Evolutionary conservation across 2,797 vertebrate species (phyloP), one percentile per base, ranked within the genome.

Genomic region (Pseudotriccus pelzelni): DNA sequence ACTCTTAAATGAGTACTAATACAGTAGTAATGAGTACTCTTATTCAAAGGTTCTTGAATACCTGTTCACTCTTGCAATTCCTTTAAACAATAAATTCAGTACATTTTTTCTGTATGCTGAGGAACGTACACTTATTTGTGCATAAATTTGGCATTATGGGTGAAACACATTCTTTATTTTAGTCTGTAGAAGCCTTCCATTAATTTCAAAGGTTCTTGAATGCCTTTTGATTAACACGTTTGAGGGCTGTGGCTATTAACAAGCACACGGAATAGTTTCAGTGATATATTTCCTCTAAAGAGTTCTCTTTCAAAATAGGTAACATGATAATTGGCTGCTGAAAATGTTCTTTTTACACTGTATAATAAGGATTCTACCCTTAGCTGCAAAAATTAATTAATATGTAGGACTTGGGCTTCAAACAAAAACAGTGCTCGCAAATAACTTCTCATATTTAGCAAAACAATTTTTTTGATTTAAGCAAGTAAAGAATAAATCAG

Each of bases 361-460:
- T 28, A 66, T 89, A 87, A 87, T 94, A 96, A 90, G 34, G 25
- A 67, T 22, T 73, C 46, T 88, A 41, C 85, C n/a, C 20, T 75
- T 88, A 32, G 32, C 63, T 89, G 27, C 30, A 89, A 82, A 44
- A 44, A 34, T 94, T 94, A 93, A 97, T 96, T 97, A 94, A 77
- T 73, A 36, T 64, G 75, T 55, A 28, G 41, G 23, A 83, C 46
- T 80, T 93, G 63, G 78, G 86, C 82, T 95, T 96, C 92, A 96
- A 96, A 96, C 49, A 91, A 88, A 93, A 94, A 53, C 30, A 77
- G 59, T 76, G 8, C 41, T 94, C 46, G 88, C 46, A 94, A 92
- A 94, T 72, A 94, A 56, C 50, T 92, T 68, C 21, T 78, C 19
- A 41, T 80, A 93, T 94, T 94, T 73, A 92, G 52, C 9, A 89